Conservation (phyloP, 2,113 vertebrate genomes). For the Struthio camelus region DNA sequence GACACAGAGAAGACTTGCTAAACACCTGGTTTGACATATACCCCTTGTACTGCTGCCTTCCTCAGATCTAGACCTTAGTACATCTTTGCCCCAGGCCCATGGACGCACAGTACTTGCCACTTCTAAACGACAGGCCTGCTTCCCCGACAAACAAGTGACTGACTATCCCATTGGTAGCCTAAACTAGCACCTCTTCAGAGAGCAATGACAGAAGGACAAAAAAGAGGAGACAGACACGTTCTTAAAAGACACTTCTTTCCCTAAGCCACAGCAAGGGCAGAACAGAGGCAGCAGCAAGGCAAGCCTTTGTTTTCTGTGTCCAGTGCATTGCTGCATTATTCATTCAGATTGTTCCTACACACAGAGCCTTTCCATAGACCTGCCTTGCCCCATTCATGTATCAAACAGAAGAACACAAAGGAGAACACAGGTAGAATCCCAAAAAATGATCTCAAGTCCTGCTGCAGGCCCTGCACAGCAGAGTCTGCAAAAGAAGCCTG, state of each 20-base stretch:
- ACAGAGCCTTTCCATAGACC: not conserved
- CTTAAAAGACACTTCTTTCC: not conserved
- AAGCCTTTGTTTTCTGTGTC: not conserved
- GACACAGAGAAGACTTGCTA: not conserved
- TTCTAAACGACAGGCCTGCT: not conserved
- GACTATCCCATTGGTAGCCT: not conserved
- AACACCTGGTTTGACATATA: not conserved
- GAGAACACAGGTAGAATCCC: not conserved
- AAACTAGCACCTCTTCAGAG: not conserved
- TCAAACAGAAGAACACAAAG: not conserved
- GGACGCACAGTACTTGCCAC: too few species aligned
- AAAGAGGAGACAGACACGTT: not conserved
- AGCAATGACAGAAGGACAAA: too few species aligned
- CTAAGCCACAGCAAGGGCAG: not conserved
- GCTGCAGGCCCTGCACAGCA: not conserved
- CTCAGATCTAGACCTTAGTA: not conserved
- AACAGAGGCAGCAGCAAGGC: not conserved
- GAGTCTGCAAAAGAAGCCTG: not conserved
- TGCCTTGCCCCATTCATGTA: not conserved
- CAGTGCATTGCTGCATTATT: not conserved
- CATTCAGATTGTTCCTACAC: not conserved
- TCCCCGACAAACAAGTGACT: not conserved
- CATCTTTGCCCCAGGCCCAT: not conserved
- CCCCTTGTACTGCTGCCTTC: not conserved
- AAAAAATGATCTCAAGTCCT: not conserved